Percentiles rank a stretch among this genome's conserved stretches.
Conservation (phyloP, 2,113 vertebrate species). For the Oryzias celebensis region DNA sequence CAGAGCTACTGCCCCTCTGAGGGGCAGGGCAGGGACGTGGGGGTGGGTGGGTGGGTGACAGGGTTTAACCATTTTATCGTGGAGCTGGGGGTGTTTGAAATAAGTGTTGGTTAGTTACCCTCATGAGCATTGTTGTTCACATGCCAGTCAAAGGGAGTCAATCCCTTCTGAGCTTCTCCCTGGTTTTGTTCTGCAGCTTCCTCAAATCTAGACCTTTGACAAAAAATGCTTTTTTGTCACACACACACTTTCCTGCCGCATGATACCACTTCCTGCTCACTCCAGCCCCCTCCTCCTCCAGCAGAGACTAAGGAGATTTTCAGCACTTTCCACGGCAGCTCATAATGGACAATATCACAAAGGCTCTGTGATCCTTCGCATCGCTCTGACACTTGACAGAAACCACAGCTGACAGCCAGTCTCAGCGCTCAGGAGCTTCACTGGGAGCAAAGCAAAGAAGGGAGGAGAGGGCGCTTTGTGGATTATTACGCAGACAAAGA, state of each 20-base stretch:
- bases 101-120: slow-evolving; percentile 74
- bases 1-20: slow-evolving; percentile 73
- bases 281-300: slow-evolving; percentile 68
- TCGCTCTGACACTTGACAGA: slow-evolving; percentile 89
- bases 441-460: slow-evolving; percentile 73
- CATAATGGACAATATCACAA: slow-evolving; percentile 87
- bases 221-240: slow-evolving; percentile 12
- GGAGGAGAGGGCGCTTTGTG: slow-evolving; percentile 71
- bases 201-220: slow-evolving; percentile 21
- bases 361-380: slow-evolving; percentile 89
- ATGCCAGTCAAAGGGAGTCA: slow-evolving; percentile 54
- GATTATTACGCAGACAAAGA: slow-evolving; percentile 51
- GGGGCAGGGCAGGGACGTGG: slow-evolving; percentile 9
- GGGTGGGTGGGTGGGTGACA: slow-evolving; percentile 53
- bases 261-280: slow-evolving; percentile 60
- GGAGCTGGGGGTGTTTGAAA: slow-evolving; percentile 76
- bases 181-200: slow-evolving; percentile 55
- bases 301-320: slow-evolving; percentile 76
- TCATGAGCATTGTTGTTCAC: slow-evolving; percentile 74
- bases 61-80: slow-evolving; percentile 84
- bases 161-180: slow-evolving; percentile 34
- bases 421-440: slow-evolving; percentile 77
- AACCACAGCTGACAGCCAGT: slow-evolving; percentile 91
- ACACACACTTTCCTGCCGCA: slow-evolving; percentile 51
- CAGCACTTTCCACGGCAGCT: slow-evolving; percentile 84